These are phyloP conservation scores for Timema cristinae DNA, from an alignment of 2,888 invertebrate genomes.

Conservation along the genomic window DNA sequence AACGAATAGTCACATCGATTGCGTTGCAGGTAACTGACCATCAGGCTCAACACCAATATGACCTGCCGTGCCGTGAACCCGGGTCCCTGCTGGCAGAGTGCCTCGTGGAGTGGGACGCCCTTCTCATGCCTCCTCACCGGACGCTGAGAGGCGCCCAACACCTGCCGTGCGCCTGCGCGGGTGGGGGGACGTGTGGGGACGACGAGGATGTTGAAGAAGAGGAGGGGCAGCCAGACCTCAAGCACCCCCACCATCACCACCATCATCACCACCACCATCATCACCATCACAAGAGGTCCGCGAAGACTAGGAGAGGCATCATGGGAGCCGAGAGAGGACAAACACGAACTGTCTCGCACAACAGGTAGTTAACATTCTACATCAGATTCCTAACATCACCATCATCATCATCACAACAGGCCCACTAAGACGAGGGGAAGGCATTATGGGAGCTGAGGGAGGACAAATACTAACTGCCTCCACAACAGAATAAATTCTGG, in stretches of 20 bases:
- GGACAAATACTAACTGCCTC: constrained; percentile 6
- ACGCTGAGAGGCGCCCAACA: constrained; percentile 47
- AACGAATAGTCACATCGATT: background rate
- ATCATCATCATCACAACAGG: constrained; percentile 12
- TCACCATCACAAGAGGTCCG: constrained; percentile 12
- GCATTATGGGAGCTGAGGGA: constrained; percentile 6
- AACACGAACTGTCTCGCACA: constrained; percentile 1
- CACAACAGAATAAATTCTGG: too few relatives aligned
- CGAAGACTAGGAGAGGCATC: background rate
- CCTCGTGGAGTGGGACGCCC: constrained; percentile 43
- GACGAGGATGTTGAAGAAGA: constrained; percentile 54
- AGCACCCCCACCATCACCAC: constrained; percentile 19
- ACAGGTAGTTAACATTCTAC: too few relatives aligned
- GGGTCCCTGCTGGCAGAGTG: constrained; percentile 30
- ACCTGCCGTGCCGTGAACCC: background rate
- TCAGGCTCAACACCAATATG: constrained; percentile 1
- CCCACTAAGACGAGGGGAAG: background rate
- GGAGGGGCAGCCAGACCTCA: constrained; percentile 45
- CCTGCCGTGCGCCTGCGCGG: constrained; percentile 34
- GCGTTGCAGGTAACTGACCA: constrained; percentile 9
- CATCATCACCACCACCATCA: constrained; percentile 20
- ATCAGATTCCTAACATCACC: too few relatives aligned
- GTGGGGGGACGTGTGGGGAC: constrained; percentile 25
- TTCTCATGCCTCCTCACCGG: constrained; percentile 71
- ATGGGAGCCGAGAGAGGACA: constrained; percentile 3